Conservation (phyloP, 2,888 invertebrate species). For the Stramonita haemastoma region DNA sequence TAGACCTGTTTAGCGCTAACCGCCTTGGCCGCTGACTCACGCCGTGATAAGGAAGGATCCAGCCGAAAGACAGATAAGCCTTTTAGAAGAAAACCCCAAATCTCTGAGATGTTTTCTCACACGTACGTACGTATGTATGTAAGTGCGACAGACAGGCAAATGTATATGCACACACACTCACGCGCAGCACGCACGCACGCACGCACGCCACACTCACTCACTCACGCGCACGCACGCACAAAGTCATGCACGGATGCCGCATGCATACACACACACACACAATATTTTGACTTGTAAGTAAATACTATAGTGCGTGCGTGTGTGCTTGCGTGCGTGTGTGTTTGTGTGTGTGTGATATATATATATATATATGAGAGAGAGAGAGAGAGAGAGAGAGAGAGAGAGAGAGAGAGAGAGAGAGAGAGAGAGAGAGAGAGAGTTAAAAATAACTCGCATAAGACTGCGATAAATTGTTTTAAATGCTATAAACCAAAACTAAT, state of each 20-base stretch:
- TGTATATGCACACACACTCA: neutral
- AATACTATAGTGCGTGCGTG: too few species aligned
- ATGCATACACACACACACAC: neutral
- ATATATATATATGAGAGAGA: too few species aligned
- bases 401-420: too few species aligned
- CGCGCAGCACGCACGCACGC: neutral
- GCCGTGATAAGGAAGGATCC: neutral
- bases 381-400: too few species aligned
- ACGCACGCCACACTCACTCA: neutral
- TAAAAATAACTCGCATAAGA: too few species aligned
- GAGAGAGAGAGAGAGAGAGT: too few species aligned
- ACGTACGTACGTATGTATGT: neutral
- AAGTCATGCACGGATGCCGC: neutral
- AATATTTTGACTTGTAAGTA: neutral
- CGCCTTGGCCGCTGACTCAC: conserved; percentile 12
- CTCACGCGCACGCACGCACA: neutral
- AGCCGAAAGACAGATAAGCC: too few species aligned
- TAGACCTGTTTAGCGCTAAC: conserved; percentile 31
- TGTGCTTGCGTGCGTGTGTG: too few species aligned
- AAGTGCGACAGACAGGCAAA: neutral
- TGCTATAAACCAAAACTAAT: too few species aligned
- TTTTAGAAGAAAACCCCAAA: neutral
- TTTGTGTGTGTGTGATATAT: too few species aligned
- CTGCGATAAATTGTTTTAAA: too few species aligned
- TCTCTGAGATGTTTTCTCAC: neutral